Conservation (phyloP, 2,888 invertebrate genomes). For the Zele albiditarsus region DNA sequence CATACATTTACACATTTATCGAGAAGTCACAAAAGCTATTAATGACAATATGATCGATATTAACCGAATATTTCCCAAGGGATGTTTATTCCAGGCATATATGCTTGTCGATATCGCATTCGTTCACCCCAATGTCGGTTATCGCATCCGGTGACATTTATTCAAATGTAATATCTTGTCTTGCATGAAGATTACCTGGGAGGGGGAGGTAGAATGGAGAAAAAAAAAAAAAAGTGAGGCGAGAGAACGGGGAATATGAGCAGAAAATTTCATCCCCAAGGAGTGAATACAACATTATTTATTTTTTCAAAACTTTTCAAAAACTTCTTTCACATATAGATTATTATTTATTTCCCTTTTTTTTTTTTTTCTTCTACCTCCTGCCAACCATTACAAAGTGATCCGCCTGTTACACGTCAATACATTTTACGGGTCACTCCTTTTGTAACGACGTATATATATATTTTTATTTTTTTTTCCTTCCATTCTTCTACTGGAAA, state of each 20-base stretch:
- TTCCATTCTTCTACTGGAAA: slow-evolving; percentile 35
- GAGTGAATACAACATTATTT: slow-evolving; percentile 11
- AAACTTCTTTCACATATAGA: neutral
- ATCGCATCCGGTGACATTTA: slow-evolving; percentile 70
- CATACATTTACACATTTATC: slow-evolving; percentile 10
- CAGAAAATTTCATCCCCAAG: slow-evolving; percentile 60
- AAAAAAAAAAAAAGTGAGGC: neutral
- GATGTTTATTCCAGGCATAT: slow-evolving; percentile 59
- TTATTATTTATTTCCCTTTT: neutral
- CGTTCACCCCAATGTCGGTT: slow-evolving; percentile 57
- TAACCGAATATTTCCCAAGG: slow-evolving; percentile 71
- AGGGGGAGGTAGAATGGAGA: slow-evolving; percentile 53
- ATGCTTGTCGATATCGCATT: slow-evolving; percentile 62
- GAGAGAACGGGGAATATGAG: slow-evolving; percentile 54
- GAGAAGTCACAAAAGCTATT: slow-evolving; percentile 54
- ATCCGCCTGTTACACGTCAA: slow-evolving; percentile 4
- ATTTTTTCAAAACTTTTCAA: neutral
- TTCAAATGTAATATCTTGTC: slow-evolving; percentile 73
- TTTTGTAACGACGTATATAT: slow-evolving; percentile 36
- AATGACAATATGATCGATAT: slow-evolving; percentile 71
- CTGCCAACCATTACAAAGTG: neutral
- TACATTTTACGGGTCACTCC: slow-evolving; percentile 3
- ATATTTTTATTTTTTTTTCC: slow-evolving; percentile 43
- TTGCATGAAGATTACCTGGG: slow-evolving; percentile 67
- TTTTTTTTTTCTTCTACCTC: neutral